phyloP scores from a whole-genome alignment of 2,113 vertebrate genomes.

The Colius striatus region DNA sequence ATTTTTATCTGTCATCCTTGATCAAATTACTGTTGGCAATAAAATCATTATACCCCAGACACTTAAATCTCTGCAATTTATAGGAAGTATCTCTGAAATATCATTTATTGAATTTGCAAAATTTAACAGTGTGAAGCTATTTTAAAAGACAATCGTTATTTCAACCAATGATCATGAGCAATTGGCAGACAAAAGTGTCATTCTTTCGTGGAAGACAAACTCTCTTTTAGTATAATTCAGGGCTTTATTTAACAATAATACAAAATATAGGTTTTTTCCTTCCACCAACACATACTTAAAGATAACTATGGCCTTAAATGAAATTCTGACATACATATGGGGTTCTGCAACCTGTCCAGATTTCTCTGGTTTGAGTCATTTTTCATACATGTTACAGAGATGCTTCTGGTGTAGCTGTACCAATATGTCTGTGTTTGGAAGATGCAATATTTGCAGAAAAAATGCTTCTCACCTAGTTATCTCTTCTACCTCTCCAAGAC shows the following conservation, averaged over 20 bases:
- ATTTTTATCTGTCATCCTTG: background rate
- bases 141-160: background rate
- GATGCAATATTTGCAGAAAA: background rate
- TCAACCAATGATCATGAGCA: background rate
- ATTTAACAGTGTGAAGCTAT: background rate
- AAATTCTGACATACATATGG: background rate
- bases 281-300: background rate
- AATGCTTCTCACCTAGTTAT: background rate
- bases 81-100: background rate
- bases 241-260: background rate
- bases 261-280: background rate
- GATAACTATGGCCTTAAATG: background rate
- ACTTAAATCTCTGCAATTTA: background rate
- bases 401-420: background rate
- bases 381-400: background rate
- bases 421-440: background rate
- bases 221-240: background rate
- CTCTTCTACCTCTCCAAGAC: background rate
- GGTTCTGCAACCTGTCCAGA: background rate
- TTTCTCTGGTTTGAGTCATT: background rate
- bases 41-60: background rate
- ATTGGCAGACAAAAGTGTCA: background rate
- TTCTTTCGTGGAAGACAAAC: background rate
- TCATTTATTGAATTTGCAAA: background rate
- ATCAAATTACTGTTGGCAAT: background rate